Evolutionary conservation across 1,140 invertebrate genomes (phyloP), one percentile per base, ranked within the genome.

Genomic region (Maniola jurtina): DNA sequence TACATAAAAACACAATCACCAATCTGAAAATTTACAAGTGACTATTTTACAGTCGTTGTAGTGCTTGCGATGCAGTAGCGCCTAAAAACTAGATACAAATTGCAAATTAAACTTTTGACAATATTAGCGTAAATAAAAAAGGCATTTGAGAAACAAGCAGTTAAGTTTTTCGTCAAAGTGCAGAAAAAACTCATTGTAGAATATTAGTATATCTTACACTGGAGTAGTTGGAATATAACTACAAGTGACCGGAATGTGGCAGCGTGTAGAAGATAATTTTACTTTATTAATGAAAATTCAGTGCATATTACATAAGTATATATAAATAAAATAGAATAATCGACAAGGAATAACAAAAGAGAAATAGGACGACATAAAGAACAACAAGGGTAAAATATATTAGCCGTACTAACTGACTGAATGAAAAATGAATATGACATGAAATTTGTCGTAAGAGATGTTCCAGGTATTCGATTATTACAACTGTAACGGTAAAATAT

Each of bases 141-240:
- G 50, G 64, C 50, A 52, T 15, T 33, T 58, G 16, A 35, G 5
- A 40, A 59, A 59, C 14, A 72, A 72, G 63, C 62, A 63, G 33
- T 52, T 59, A 57, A 36, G 54, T n/a, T 11, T 13, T 35, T 36
- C 58, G 33, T 57, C 9, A 52, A 54, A 13, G 54, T 55, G 54
- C 54, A 55, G 13, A 50, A 35, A 55, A 54, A 55, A 55, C 11
- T 5, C 13, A 7, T 34, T 55, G 34, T 55, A 55, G 13, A 55
- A n/a, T 35, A 55, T 55, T 34, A 55, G 67, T 72, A 77, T 74
- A 80, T 91, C 93, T 93, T 94, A 94, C 93, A 94, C 92, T 91
- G 92, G 93, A 76, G 93, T 93, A 83, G 92, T 92, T 75, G 91
- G 86, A 76, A 92, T 79, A 89, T 92, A 92, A 81, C 91, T 91